Percentiles rank a stretch among this genome's conserved stretches.
phyloP scores from a whole-genome alignment of 2,888 invertebrate species.

The Mimas tiliae region DNA sequence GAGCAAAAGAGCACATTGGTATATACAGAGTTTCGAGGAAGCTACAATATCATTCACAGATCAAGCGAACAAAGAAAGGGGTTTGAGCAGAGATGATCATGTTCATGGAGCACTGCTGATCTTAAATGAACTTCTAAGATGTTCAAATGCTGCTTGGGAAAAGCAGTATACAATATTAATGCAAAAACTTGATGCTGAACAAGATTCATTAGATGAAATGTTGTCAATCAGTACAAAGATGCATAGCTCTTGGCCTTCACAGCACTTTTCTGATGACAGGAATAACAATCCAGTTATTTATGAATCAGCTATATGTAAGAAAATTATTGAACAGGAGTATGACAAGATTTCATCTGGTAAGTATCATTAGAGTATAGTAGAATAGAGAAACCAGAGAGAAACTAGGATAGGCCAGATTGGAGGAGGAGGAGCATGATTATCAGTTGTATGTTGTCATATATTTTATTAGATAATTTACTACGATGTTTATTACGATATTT shows the following conservation, averaged over 20 bases:
- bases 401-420: no score
- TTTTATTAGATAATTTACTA: no score
- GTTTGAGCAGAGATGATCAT: slow-evolving; percentile 93
- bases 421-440: no score
- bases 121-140: slow-evolving; percentile 96
- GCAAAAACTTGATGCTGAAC: slow-evolving; percentile 82
- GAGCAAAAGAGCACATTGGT: slow-evolving; percentile 94
- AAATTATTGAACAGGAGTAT: slow-evolving; percentile 92
- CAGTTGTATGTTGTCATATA: no score
- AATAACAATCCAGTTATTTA: slow-evolving; percentile 67
- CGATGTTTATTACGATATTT: no score
- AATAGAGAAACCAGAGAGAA: no score
- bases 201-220: slow-evolving; percentile 80
- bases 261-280: slow-evolving; percentile 66
- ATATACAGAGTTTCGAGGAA: slow-evolving; percentile 96
- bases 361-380: slow-evolving; percentile 26
- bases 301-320: slow-evolving; percentile 94
- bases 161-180: slow-evolving; percentile 90
- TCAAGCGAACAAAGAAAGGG: slow-evolving; percentile 79
- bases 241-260: slow-evolving; percentile 59
- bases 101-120: slow-evolving; percentile 96
- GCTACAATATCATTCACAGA: slow-evolving; percentile 91
- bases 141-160: slow-evolving; percentile 95
- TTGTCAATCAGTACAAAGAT: slow-evolving; percentile 80
- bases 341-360: slow-evolving; percentile 89